A percentile compares a stretch with the other conserved stretches of the same genome.
Conservation (phyloP, 1,140 invertebrate genomes). For the Chionoecetes opilio region DNA sequence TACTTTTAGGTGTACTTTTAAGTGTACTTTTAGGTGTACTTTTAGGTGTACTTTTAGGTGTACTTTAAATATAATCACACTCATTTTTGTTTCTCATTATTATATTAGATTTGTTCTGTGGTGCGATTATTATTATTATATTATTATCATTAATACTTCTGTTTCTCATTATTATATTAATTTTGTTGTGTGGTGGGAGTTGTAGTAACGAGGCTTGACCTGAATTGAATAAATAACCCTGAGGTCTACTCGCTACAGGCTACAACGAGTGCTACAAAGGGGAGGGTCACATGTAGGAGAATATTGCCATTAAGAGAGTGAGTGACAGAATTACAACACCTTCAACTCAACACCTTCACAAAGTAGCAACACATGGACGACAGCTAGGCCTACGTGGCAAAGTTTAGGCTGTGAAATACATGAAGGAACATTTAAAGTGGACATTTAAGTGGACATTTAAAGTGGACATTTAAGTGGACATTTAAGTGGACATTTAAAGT, state of each 20-base stretch:
- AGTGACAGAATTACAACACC: slow-evolving; percentile 33
- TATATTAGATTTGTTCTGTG: too few relatives aligned
- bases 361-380: background rate
- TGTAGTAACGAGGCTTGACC: slow-evolving; percentile 42
- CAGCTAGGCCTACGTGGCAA: background rate
- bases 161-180: too few relatives aligned
- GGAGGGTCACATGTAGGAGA: background rate
- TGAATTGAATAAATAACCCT: slow-evolving; percentile 34
- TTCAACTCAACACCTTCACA: background rate
- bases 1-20: too few relatives aligned
- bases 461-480: too few relatives aligned
- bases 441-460: background rate
- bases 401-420: background rate
- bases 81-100: too few relatives aligned
- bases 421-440: background rate
- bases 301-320: slow-evolving; percentile 29
- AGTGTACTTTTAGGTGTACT: too few relatives aligned
- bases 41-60: too few relatives aligned
- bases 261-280: slow-evolving; percentile 12
- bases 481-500: background rate
- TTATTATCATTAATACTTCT: too few relatives aligned
- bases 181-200: too few relatives aligned
- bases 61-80: too few relatives aligned
- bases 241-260: slow-evolving; percentile 49
- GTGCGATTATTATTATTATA: too few relatives aligned